Evolutionary conservation across 2,888 invertebrate genomes (phyloP), one percentile per base, ranked within the genome.

Genomic region (Latheticus oryzae): DNA sequence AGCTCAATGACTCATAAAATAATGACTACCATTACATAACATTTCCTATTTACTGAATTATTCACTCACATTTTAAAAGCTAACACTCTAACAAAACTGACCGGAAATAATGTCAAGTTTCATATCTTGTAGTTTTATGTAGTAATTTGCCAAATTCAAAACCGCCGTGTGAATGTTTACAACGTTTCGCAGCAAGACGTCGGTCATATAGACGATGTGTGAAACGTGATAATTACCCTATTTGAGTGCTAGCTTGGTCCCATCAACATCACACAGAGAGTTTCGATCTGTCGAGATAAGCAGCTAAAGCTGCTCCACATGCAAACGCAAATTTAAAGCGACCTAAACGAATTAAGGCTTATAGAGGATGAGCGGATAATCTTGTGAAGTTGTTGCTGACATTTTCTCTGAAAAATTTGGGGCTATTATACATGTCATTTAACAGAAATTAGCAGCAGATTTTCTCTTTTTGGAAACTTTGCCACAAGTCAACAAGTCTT

Each of bases 231-330:
- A 40, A 40, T 40, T 40, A 21, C 40, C 40, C 21, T 15, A 40
- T 40, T 40, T 23, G 17, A 38, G 37, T 38, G 37, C 37, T 21
- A 23, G 17, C 19, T 38, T 40, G 24, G 15, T 24, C 23, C 21
- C 24, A 24, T 40, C 40, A 40, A 21, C 21, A 40, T 38, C 37
- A 12, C 37, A 35, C 11, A 38, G 21, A 12, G 19, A 19, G 9
- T 24, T 24, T 40, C 40, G 40, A 40, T 40, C 40, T 13, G 32
- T 24, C 12, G 24, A 40, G 40, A 40, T 40, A 40, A 40, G 40
- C 26, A 40, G 40, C 40, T 24, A 24, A 19, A 40, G 24, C 40
- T 23, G 40, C 15, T 40, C 40, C 24, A 40, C 23, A 40, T 40
- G 40, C 24, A 40, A 40, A 23, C 40, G 11, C 15, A 24, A 40